Evolutionary conservation across 2,113 vertebrate species (phyloP).

Genomic region (Corythornis cristatus): DNA sequence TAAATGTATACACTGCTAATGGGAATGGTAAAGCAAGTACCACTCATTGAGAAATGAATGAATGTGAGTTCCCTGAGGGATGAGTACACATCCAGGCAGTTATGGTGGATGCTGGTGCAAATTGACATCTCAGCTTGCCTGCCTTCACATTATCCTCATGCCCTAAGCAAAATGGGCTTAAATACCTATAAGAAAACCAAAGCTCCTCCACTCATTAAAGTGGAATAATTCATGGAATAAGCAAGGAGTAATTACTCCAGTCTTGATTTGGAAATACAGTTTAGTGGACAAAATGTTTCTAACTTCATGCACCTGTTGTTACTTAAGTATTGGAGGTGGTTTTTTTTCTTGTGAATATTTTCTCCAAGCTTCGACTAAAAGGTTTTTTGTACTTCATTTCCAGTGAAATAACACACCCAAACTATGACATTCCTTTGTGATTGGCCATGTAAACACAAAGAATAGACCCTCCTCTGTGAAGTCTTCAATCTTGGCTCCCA

Average conservation of each 20-base stretch:
- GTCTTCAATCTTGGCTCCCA: not conserved
- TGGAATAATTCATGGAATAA: not conserved
- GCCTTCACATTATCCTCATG: not conserved
- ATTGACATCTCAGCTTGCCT: not conserved
- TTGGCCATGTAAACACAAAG: not conserved
- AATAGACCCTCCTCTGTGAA: not conserved
- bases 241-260: not conserved
- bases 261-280: not conserved
- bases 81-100: not conserved
- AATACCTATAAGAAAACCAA: not conserved
- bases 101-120: not conserved
- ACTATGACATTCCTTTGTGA: not conserved
- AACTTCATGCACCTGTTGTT: not conserved
- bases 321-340: not conserved
- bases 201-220: not conserved
- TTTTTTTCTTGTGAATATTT: not conserved
- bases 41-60: not conserved
- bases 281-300: not conserved
- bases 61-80: not conserved
- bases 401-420: not conserved
- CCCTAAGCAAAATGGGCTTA: not conserved
- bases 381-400: not conserved
- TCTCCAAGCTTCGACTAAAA: not conserved
- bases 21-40: not conserved
- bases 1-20: not conserved